Evolutionary conservation across 2,113 vertebrate species (phyloP).

Genomic region (Apistogramma diplotaenia): DNA sequence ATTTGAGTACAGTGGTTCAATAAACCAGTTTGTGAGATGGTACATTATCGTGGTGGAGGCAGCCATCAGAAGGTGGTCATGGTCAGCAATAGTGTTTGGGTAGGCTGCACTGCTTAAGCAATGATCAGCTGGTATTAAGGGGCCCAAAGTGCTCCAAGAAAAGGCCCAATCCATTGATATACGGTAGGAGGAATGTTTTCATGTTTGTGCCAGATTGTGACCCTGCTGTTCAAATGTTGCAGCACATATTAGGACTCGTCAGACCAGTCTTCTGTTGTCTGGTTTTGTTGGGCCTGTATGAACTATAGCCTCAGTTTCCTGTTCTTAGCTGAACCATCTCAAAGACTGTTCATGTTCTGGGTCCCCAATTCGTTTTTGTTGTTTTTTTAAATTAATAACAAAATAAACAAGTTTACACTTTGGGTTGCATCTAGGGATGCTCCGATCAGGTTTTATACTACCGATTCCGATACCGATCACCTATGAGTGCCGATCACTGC

Average conservation of each 20-base stretch:
- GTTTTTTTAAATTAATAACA: not conserved
- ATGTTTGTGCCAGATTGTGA: not conserved
- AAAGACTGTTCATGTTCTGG: not conserved
- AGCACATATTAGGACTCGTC: not conserved
- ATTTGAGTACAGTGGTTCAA: not conserved
- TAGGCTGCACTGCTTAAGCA: not conserved
- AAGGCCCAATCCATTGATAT: not conserved
- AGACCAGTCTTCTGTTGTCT: not conserved
- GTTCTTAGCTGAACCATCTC: not conserved
- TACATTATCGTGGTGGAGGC: not conserved
- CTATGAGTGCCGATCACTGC: too few species aligned
- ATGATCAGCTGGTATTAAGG: not conserved
- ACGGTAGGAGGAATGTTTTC: not conserved
- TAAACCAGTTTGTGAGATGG: not conserved
- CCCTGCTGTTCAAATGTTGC: not conserved
- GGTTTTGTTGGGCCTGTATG: not conserved
- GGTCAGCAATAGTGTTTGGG: not conserved
- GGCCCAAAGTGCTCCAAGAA: not conserved
- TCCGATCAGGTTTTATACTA: too few species aligned
- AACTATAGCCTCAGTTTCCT: not conserved
- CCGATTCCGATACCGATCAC: too few species aligned
- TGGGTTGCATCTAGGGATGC: too few species aligned
- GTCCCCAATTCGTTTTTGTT: not conserved
- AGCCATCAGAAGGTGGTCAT: not conserved
- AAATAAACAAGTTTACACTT: too few species aligned